A percentile compares a stretch with the other conserved stretches of the same genome.
Evolutionary conservation across 2,888 invertebrate genomes (phyloP).

Genomic region (Cryptocheilus praepositus): DNA sequence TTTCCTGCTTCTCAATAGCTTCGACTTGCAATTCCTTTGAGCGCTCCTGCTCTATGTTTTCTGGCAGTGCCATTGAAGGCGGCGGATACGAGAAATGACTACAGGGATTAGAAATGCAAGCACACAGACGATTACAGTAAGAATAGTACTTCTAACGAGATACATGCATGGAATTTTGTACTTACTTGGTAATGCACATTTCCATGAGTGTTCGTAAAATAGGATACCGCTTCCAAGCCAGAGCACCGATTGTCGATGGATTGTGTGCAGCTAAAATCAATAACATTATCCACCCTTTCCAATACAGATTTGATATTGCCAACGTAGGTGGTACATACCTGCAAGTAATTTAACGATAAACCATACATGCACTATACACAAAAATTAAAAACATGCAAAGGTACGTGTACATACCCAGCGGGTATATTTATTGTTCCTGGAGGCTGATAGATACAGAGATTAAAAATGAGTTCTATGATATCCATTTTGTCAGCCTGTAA

Average conservation of each 20-base stretch:
- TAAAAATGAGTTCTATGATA: conserved; percentile 92
- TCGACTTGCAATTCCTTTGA: conserved; percentile 83
- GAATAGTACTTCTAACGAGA: neutral
- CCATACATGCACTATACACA: neutral
- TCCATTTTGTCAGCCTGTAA: conserved; percentile 88
- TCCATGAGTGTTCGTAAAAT: conserved; percentile 94
- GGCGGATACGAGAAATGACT: conserved; percentile 85
- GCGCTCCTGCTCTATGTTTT: conserved; percentile 79
- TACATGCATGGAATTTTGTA: conserved; percentile 35
- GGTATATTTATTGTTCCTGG: conserved; percentile 95
- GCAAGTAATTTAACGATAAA: conserved; percentile 10
- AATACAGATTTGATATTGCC: conserved; percentile 93
- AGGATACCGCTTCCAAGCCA: conserved; percentile 93
- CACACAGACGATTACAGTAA: neutral
- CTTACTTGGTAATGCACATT: conserved; percentile 95
- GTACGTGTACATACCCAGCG: conserved; percentile 77
- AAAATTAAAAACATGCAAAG: conserved; percentile 10
- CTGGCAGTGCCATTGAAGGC: conserved; percentile 79
- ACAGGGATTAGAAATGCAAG: conserved; percentile 17
- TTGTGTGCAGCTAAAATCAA: conserved; percentile 94
- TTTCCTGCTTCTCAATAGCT: conserved; percentile 85
- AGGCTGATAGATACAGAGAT: conserved; percentile 92
- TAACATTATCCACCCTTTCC: conserved; percentile 95
- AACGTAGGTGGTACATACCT: conserved; percentile 90
- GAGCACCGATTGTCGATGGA: conserved; percentile 89